Evolutionary conservation across 2,797 vertebrate genomes (phyloP).

Genomic region (Hippocampus kuda): DNA sequence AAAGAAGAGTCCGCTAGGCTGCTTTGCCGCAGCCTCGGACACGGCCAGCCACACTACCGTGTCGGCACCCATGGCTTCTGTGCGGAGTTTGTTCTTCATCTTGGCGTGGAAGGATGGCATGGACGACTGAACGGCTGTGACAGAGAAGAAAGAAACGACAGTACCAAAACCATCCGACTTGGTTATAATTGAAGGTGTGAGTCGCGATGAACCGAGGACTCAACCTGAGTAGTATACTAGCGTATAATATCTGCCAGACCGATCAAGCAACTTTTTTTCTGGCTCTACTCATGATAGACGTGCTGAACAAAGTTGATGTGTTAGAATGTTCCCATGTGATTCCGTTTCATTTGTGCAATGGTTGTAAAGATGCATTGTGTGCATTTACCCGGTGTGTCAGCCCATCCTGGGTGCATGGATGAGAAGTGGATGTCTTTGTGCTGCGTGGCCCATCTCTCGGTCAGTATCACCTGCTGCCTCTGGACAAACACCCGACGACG

Average conservation of each 20-base stretch:
- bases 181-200: neutral
- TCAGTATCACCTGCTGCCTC: conserved; percentile 79
- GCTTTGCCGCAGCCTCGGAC: conserved; percentile 49
- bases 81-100: conserved; percentile 71
- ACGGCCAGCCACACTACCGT: conserved; percentile 69
- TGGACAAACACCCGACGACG: conserved; percentile 27
- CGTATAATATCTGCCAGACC: neutral
- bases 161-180: neutral
- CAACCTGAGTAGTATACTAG: too few relatives aligned
- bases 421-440: conserved; percentile 75
- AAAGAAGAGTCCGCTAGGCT: conserved; percentile 72
- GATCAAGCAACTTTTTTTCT: too few relatives aligned
- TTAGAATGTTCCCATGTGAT: neutral
- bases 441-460: conserved; percentile 68
- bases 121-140: conserved; percentile 64
- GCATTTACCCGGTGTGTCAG: conserved; percentile 71
- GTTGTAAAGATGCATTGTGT: neutral
- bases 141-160: neutral
- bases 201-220: neutral
- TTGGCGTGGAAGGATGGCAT: conserved; percentile 74
- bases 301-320: too few relatives aligned
- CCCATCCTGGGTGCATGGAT: conserved; percentile 77
- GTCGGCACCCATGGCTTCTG: conserved; percentile 73
- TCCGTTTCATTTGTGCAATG: neutral
- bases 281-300: too few relatives aligned